phyloP scores from a whole-genome alignment of 1,140 invertebrate genomes.

The Belonocnema kinseyi region DNA sequence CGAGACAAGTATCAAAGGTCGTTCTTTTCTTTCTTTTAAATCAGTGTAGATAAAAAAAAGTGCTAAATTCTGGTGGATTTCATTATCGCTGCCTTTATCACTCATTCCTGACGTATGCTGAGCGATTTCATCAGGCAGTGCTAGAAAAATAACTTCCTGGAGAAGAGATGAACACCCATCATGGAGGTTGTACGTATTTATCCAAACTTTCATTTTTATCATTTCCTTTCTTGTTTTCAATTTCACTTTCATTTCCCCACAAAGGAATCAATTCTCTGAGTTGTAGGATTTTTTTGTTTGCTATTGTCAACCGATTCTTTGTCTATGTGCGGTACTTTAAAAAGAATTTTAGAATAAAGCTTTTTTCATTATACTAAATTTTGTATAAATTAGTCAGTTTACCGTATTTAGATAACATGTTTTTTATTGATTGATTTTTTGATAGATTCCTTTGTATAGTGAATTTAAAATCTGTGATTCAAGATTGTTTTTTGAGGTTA shows the following conservation, averaged over 20 bases:
- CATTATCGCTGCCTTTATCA: slow-evolving; percentile 1
- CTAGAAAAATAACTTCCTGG: slow-evolving; percentile 33
- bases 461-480: too few species aligned
- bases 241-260: slow-evolving; percentile 1
- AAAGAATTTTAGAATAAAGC: neutral
- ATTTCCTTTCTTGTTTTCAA: slow-evolving; percentile 27
- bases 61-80: slow-evolving; percentile 34
- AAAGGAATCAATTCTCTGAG: neutral
- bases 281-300: neutral
- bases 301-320: neutral
- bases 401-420: too few species aligned
- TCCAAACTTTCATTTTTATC: slow-evolving; percentile 8
- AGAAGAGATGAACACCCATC: slow-evolving; percentile 65
- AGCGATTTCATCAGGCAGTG: slow-evolving; percentile 23
- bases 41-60: slow-evolving; percentile 40
- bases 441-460: too few species aligned
- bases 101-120: slow-evolving; percentile 36
- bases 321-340: neutral
- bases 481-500: too few species aligned
- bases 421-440: too few species aligned
- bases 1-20: slow-evolving; percentile 65
- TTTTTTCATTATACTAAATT: too few species aligned
- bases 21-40: slow-evolving; percentile 39
- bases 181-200: slow-evolving; percentile 65
- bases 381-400: too few species aligned